Conservation (phyloP, 2,888 invertebrate genomes). For the Leuctra nigra region DNA sequence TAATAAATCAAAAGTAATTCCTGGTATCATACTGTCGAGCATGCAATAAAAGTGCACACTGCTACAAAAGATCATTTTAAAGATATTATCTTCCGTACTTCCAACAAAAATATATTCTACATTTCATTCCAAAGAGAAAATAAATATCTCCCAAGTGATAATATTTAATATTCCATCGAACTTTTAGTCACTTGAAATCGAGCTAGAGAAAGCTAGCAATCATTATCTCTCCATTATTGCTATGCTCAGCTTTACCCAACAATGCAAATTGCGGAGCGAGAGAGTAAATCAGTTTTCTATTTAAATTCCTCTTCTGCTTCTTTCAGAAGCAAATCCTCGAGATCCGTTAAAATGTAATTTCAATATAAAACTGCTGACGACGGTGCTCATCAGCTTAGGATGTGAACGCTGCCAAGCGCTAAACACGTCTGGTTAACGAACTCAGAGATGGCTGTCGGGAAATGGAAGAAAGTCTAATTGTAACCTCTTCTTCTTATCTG, state of each 20-base stretch:
- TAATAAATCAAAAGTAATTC: too few relatives aligned
- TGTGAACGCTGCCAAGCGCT: neutral
- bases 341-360: constrained; percentile 13
- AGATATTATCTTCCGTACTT: too few relatives aligned
- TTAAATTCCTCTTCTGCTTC: constrained; percentile 4
- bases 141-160: too few relatives aligned
- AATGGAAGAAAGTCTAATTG: constrained; percentile 2
- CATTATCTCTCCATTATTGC: neutral
- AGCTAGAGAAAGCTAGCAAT: neutral
- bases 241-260: neutral
- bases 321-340: constrained; percentile 4
- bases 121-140: too few relatives aligned
- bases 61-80: too few relatives aligned
- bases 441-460: neutral
- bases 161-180: too few relatives aligned
- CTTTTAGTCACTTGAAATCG: too few relatives aligned
- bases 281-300: constrained; percentile 10
- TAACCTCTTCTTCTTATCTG: too few relatives aligned
- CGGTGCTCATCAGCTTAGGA: constrained; percentile 1
- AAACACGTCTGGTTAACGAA: neutral
- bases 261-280: neutral
- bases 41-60: too few relatives aligned
- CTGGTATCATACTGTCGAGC: too few relatives aligned
- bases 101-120: too few relatives aligned
- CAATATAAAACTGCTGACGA: constrained; percentile 11